Base-by-base conservation (phyloP, 64 coral and sea anemone genomes). In the Montipora cactus region DNA sequence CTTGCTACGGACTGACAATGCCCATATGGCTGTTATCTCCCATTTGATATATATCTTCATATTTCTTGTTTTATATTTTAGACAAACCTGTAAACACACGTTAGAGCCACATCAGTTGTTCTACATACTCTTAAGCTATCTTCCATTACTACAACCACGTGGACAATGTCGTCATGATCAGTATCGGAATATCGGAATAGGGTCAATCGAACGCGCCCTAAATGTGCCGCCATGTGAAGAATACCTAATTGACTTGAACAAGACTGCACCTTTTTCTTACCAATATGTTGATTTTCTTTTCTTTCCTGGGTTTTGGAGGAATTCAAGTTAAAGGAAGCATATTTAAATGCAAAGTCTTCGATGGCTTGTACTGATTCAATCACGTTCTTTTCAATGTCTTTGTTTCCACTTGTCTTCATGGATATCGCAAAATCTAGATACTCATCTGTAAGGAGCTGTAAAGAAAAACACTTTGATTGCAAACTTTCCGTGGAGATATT, bases 231-330 rank as follows among this genome's bases (percentile, higher is more conserved):
- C 53, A 55, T 55, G 7, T 0, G 10, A 57, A 57, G 53, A 57
- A 57, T 57, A 15, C 18, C 13, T 75, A 75, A 22, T 0, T 28
- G 3, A 8, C 20, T 75, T 2, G 37, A 7, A 47, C 72, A 28
- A 45, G 11, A 8, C 14, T 78, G 3, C 44, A 57, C 53, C 5
- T 8, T 57, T 57, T 57, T 20, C 20, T 80, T 81, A 81, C 79
- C 79, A 10, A 81, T 81, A 11, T 58, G 50, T 57, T 81, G n/a
- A 49, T 81, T 81, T 81, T 81, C 79, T n/a, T n/a, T 81, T 23
- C 79, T 81, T 49, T 81, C 50, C 20, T 81, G 49, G 22, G 2
- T 81, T 12, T 57, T 55, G 11, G 79, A 58, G 11, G 79, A 15
- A 57, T 81, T 81, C 79, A 81, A 81, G 47, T 81, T 81, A 8